A percentile compares a stretch with the other conserved stretches of the same genome.
Evolutionary conservation across 2,888 invertebrate species (phyloP).

Genomic region (Dynastes tityus): DNA sequence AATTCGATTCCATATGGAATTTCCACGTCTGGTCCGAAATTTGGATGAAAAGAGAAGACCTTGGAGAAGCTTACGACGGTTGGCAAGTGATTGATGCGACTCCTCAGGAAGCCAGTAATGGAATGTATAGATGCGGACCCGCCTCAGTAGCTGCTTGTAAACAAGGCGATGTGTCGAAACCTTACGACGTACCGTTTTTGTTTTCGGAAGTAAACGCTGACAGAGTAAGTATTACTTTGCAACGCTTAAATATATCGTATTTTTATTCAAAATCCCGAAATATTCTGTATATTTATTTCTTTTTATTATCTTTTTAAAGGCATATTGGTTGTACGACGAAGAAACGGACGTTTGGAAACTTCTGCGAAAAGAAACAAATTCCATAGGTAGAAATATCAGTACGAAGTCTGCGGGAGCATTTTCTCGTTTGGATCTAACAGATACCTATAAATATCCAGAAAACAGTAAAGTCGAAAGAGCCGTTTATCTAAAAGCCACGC

Average conservation of each 20-base stretch:
- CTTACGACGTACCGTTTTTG: conserved; percentile 88
- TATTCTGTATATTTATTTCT: too few species aligned
- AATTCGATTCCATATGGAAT: conserved; percentile 73
- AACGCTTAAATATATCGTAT: neutral
- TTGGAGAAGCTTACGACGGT: conserved; percentile 81
- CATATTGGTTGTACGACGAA: conserved; percentile 87
- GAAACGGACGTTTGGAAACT: conserved; percentile 78
- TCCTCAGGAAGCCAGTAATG: conserved; percentile 89
- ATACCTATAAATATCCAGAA: conserved; percentile 84
- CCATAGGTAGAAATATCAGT: conserved; percentile 84
- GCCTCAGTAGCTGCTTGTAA: conserved; percentile 88
- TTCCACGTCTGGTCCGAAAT: conserved; percentile 75
- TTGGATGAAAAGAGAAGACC: conserved; percentile 72
- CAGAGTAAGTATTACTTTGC: conserved; percentile 72
- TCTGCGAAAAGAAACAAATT: conserved; percentile 79
- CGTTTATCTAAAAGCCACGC: conserved; percentile 85
- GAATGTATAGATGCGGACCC: conserved; percentile 90
- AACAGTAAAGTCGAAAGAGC: conserved; percentile 83
- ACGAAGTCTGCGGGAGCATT: conserved; percentile 86
- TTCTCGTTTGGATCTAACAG: conserved; percentile 85
- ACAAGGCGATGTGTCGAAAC: conserved; percentile 84
- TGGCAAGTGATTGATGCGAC: conserved; percentile 96
- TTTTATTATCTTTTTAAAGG: conserved; percentile 64
- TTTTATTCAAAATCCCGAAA: neutral
- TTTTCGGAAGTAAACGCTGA: conserved; percentile 97